Base-by-base conservation (phyloP, 2,797 vertebrate species). In the Pygocentrus nattereri region DNA sequence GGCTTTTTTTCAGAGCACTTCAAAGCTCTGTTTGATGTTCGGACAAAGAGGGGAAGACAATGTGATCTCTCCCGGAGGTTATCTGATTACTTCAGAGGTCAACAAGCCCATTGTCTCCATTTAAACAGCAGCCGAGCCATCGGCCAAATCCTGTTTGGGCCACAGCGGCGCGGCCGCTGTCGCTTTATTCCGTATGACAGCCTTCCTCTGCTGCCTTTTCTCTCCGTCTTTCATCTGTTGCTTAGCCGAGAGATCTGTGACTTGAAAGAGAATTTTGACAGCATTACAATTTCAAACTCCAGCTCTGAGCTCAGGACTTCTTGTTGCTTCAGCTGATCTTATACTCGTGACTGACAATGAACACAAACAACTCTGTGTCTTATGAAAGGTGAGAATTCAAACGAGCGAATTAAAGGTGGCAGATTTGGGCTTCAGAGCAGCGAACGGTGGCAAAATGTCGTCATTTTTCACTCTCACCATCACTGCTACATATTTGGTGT, bases 151-250 rank as follows among this genome's bases (percentile, higher is more conserved):
- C 86, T 88, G 87, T 90, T 91, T 81, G 62, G 85, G 52, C 21
- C 16, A 15, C 52, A 31, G 34, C 58, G 85, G 89, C 85, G 85
- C 89, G 89, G 90, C 88, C 89, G 89, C 90, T 89, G 88, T 91
- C 83, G 84, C 74, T 78, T 88, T 82, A 90, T 90, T 92, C 86
- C 16, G 80, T 87, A 59, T 87, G 89, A 91, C 88, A 89, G 41
- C 82, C 73, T 80, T 83, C 71, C 80, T 84, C 87, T 87, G 89
- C 47, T 31, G 23, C n/a, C 50, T 52, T 19, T 71, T 30, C 18
- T 18, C 15, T 88, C 78, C 59, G 82, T 89, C 89, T 93, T 92
- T 94, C 87, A 93, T 92, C 91, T 91, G 88, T 85, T 87, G 84
- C 89, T 90, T 88, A 90, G 70, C 69, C 76, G 76, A 86, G 50